phyloP scores from a whole-genome alignment of 2,113 vertebrate genomes.

The Hemiscyllium ocellatum region DNA sequence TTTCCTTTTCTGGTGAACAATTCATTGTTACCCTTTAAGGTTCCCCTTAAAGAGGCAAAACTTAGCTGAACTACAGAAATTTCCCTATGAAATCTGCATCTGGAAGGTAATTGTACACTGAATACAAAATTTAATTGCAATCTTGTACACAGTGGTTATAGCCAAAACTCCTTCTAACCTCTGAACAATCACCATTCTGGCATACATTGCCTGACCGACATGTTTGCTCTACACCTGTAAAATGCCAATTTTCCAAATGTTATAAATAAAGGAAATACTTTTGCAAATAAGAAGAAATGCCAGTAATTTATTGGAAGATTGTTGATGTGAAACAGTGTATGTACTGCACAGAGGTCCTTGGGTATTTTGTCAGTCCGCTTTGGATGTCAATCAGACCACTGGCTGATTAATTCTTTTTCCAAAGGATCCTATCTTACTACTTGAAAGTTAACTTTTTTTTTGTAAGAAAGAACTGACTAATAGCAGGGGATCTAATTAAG shows the following conservation, averaged over 20 bases:
- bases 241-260: background rate
- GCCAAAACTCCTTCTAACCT: background rate
- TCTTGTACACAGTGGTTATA: background rate
- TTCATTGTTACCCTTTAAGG: background rate
- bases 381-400: background rate
- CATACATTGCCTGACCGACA: background rate
- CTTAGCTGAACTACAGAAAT: background rate
- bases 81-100: background rate
- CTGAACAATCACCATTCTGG: background rate
- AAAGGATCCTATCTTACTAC: background rate
- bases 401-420: background rate
- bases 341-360: background rate
- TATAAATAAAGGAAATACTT: background rate
- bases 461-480: background rate
- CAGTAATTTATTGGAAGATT: background rate
- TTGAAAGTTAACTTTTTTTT: constrained; percentile 21
- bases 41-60: background rate
- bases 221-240: background rate
- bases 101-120: background rate
- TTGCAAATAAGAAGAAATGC: background rate
- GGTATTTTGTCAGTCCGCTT: background rate
- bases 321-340: background rate
- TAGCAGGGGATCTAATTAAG: constrained; percentile 31
- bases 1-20: background rate
- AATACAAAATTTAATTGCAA: background rate